These are phyloP conservation scores for Mystacides longicornis DNA, from an alignment of 2,888 invertebrate genomes.

Conservation along the genomic window DNA sequence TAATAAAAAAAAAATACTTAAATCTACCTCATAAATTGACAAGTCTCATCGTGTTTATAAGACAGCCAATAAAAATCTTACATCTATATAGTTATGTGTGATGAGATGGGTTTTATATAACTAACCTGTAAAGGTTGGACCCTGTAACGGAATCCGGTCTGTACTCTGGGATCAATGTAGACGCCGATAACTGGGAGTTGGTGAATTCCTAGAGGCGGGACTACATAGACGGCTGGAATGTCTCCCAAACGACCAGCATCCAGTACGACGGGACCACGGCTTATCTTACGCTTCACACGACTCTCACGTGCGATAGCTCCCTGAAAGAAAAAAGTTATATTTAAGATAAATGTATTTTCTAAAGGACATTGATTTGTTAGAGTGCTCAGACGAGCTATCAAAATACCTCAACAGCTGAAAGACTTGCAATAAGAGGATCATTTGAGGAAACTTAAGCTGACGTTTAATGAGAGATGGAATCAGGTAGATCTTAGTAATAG, in stretches of 20 bases:
- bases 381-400: too few relatives aligned
- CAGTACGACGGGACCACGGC: slow-evolving; percentile 36
- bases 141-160: slow-evolving; percentile 68
- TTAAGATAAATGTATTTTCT: too few relatives aligned
- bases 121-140: slow-evolving; percentile 56
- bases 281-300: slow-evolving; percentile 11
- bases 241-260: slow-evolving; percentile 57
- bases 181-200: slow-evolving; percentile 66
- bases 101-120: background rate
- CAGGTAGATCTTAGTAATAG: too few relatives aligned
- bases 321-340: slow-evolving; percentile 6
- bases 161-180: slow-evolving; percentile 62
- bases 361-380: too few relatives aligned
- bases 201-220: slow-evolving; percentile 52
- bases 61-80: too few relatives aligned
- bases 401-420: too few relatives aligned
- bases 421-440: too few relatives aligned
- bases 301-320: slow-evolving; percentile 11
- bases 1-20: background rate
- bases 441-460: too few relatives aligned
- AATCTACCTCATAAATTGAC: too few relatives aligned
- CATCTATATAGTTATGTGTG: too few relatives aligned
- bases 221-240: slow-evolving; percentile 57
- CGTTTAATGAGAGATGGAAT: too few relatives aligned
- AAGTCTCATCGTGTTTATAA: too few relatives aligned